Conservation (phyloP, 2,797 vertebrate genomes). For the Pempheris klunzingeri region DNA sequence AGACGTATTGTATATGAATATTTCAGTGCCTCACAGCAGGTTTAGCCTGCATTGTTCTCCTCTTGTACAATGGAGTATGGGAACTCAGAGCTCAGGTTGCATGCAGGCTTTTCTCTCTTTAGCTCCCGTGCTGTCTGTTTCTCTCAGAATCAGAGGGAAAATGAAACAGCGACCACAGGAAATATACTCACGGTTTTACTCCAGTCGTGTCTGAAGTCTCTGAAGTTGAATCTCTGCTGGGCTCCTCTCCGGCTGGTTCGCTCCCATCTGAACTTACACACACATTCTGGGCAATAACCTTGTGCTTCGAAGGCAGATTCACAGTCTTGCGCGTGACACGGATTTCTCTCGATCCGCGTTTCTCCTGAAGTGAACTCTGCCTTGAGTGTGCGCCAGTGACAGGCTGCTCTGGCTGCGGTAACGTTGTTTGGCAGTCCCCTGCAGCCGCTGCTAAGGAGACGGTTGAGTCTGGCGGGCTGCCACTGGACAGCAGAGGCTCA, state of each 20-base stretch:
- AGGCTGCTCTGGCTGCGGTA: slow-evolving; percentile 40
- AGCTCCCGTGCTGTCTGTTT: slow-evolving; percentile 36
- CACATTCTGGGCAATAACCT: slow-evolving; percentile 71
- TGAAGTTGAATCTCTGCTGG: slow-evolving; percentile 31
- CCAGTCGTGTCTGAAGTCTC: slow-evolving; percentile 57
- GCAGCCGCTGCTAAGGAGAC: slow-evolving; percentile 51
- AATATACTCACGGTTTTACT: slow-evolving; percentile 77
- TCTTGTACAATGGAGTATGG: slow-evolving; percentile 72
- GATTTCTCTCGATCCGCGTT: slow-evolving; percentile 25
- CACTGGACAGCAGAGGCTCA: slow-evolving; percentile 26
- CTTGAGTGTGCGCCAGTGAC: slow-evolving; percentile 32
- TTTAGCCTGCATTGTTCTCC: slow-evolving; percentile 71
- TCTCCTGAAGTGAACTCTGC: slow-evolving; percentile 50
- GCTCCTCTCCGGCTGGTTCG: slow-evolving; percentile 32
- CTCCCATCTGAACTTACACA: slow-evolving; percentile 58
- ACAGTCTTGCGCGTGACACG: slow-evolving; percentile 78
- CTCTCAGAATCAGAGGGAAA: slow-evolving; percentile 58
- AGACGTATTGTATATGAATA: slow-evolving; percentile 62
- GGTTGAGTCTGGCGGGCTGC: slow-evolving; percentile 58
- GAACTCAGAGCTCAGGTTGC: slow-evolving; percentile 83
- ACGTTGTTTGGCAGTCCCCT: slow-evolving; percentile 59
- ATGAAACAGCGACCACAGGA: slow-evolving; percentile 46
- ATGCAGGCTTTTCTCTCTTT: slow-evolving; percentile 40
- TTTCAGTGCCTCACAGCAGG: slow-evolving; percentile 63
- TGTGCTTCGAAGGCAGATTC: slow-evolving; percentile 77